Conservation (phyloP, 2,888 invertebrate genomes). For the Nemurella pictetii region DNA sequence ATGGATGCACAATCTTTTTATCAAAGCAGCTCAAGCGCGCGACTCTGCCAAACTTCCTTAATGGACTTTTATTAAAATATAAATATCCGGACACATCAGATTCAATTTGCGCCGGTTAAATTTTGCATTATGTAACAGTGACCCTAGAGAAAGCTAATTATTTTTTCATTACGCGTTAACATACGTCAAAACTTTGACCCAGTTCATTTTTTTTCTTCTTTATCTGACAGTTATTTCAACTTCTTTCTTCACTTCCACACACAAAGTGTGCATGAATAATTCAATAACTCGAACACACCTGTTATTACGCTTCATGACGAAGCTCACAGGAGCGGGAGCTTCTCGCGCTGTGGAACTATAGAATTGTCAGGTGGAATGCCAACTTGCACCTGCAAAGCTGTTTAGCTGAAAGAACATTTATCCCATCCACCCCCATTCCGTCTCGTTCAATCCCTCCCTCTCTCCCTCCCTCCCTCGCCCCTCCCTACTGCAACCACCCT, state of each 20-base stretch:
- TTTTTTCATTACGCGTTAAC: not conserved
- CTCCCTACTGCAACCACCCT: not conserved
- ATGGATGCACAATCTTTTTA: not conserved
- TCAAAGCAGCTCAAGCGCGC: not conserved
- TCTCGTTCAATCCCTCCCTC: constrained; percentile 33
- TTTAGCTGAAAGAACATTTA: constrained; percentile 19
- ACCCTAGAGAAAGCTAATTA: not conserved
- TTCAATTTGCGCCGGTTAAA: not conserved
- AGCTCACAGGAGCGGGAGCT: not conserved
- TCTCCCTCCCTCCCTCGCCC: constrained; percentile 16
- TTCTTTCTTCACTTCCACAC: not conserved
- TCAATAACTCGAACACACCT: not conserved
- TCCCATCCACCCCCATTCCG: constrained; percentile 37
- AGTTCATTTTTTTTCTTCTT: not conserved
- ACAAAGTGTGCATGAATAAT: not conserved
- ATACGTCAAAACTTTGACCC: not conserved
- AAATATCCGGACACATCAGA: not conserved
- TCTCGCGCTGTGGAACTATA: not conserved
- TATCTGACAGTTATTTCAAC: not conserved
- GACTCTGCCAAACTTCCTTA: not conserved
- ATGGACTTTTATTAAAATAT: not conserved
- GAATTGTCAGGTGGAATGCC: not conserved
- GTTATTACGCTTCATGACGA: no score
- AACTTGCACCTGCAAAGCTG: not conserved
- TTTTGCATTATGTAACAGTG: not conserved